Evolutionary conservation across 1,140 invertebrate species (phyloP), one percentile per base, ranked within the genome.

Genomic region (Olivierus martensii): DNA sequence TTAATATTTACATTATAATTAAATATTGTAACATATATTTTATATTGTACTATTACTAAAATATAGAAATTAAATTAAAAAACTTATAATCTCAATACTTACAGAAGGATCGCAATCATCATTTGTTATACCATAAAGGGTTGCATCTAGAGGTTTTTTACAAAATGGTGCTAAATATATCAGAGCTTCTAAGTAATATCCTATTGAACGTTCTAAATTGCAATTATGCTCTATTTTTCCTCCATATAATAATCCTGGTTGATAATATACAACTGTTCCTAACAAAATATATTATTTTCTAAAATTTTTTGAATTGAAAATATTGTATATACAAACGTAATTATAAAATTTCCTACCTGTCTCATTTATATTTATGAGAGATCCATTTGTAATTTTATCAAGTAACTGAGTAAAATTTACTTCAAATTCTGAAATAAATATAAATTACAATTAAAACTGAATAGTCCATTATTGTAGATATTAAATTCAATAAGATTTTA

Each of bases 311-410:
- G 0, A 6, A 28, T 28, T 28, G 2, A 28, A 28, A 28, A 6
- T 28, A 28, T n/a, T n/a, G n/a, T n/a, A n/a, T n/a, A n/a, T n/a
- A n/a, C n/a, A 28, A 28, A 28, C 9, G 28, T 28, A 28, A 28
- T 28, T 28, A 28, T 28, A 6, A 1, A 28, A 9, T 28, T 28
- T 6, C 4, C 4, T 63, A 58, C 93, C 94, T 14, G 90, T 92
- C 71, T 92, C 83, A 69, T 84, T 92, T 0, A 98, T 75, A 67
- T 93, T 83, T 58, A 95, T 80, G 60, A 78, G 77, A 1, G 89
- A 83, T 11, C 94, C 94, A 75, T 97, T 97, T 19, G 91, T 94
- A 10, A 98, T 71, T 73, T 90, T 91, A 61, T 96, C 90, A 44
- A 99, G 61, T 15, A 99, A 67, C 39, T 87, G 75, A 44, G 98